phyloP scores from a whole-genome alignment of 2,888 invertebrate genomes.

The Spodoptera exigua region DNA sequence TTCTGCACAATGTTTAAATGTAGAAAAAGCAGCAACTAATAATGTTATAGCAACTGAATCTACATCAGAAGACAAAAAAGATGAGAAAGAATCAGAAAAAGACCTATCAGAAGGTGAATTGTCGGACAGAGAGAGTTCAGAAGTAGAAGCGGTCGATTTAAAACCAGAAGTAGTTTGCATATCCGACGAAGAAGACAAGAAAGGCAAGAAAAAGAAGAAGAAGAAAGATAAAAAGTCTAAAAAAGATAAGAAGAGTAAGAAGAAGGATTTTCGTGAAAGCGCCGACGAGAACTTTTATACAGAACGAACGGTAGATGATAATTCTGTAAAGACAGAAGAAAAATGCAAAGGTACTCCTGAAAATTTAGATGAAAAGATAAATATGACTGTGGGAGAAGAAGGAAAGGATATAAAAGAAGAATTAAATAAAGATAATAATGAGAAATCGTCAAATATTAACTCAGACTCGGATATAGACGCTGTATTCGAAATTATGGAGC shows the following conservation, averaged over 20 bases:
- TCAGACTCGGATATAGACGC: constrained; percentile 58
- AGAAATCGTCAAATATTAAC: constrained; percentile 8
- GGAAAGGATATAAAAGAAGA: constrained; percentile 7
- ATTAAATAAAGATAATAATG: constrained; percentile 34
- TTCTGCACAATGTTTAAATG: background rate
- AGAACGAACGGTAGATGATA: constrained; percentile 33
- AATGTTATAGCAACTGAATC: constrained; percentile 16
- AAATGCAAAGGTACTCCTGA: background rate
- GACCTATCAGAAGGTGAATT: constrained; percentile 79
- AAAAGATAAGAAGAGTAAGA: constrained; percentile 71
- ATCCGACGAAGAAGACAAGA: constrained; percentile 79
- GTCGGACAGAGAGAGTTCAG: constrained; percentile 75
- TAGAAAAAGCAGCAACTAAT: constrained; percentile 4
- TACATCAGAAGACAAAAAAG: constrained; percentile 40
- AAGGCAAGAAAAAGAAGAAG: constrained; percentile 80
- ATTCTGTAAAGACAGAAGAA: constrained; percentile 1
- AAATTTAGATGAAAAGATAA: constrained; percentile 24
- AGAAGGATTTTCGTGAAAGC: constrained; percentile 77
- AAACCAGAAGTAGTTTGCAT: constrained; percentile 88
- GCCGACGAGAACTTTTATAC: constrained; percentile 77
- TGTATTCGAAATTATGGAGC: constrained; percentile 76
- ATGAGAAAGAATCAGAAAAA: too few species aligned
- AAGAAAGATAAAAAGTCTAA: constrained; percentile 77
- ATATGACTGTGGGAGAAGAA: constrained; percentile 24
- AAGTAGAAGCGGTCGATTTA: constrained; percentile 74